Percentiles rank a stretch among this genome's conserved stretches.
Evolutionary conservation across 2,113 vertebrate genomes (phyloP).

Genomic region (Proteles cristata): DNA sequence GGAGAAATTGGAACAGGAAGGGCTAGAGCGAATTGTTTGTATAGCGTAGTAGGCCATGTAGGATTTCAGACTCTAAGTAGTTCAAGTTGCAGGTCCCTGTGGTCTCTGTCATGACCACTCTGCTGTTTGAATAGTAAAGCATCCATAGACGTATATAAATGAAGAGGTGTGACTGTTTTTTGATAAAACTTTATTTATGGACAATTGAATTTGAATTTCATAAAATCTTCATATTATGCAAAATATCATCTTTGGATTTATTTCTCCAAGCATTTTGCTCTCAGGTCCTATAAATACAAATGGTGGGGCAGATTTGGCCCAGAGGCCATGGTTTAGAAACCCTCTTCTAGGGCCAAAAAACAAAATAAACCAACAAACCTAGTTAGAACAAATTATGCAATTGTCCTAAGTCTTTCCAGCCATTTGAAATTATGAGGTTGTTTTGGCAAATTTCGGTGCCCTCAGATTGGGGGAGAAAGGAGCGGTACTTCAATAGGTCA

Average conservation of each 20-base stretch:
- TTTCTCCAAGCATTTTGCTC: neutral
- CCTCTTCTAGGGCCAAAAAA: neutral
- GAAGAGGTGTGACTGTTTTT: accelerated
- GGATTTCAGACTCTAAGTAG: neutral
- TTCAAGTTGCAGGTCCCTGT: neutral
- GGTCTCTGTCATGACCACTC: neutral
- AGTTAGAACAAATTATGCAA: neutral
- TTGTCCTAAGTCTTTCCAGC: neutral
- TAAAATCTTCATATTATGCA: neutral
- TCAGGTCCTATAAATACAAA: neutral
- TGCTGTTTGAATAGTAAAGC: neutral
- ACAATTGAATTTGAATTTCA: neutral
- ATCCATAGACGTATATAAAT: neutral
- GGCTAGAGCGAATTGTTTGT: neutral
- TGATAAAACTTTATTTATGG: neutral
- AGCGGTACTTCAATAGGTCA: neutral
- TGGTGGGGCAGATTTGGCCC: neutral
- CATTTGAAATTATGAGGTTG: neutral
- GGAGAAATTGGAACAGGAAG: neutral
- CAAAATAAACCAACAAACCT: neutral
- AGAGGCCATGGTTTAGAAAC: neutral
- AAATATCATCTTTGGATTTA: neutral
- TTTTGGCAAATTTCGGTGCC: neutral
- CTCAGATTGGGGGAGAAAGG: neutral
- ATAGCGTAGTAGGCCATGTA: too few species aligned